Conservation (phyloP, 1,140 invertebrate genomes). For the Halesus radiatus region DNA sequence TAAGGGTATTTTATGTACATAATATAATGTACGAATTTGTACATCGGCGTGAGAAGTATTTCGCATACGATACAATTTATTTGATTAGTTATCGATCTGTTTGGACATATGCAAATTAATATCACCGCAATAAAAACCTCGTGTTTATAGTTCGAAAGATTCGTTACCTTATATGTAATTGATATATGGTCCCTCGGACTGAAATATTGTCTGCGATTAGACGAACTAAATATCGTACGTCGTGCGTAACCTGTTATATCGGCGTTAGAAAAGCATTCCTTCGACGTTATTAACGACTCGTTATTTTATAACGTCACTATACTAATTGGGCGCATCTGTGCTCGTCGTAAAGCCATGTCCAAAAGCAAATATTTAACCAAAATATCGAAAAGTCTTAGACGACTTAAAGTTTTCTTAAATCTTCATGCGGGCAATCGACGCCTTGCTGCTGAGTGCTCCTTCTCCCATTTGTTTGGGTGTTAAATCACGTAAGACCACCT, state of each 20-base stretch:
- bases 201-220: background rate
- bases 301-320: conserved; percentile 12
- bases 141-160: background rate
- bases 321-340: conserved; percentile 28
- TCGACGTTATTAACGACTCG: conserved; percentile 10
- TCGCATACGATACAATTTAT: too few relatives aligned
- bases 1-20: too few relatives aligned
- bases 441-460: background rate
- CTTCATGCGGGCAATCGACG: background rate
- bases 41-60: too few relatives aligned
- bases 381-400: background rate
- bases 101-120: too few relatives aligned
- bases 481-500: background rate
- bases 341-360: background rate
- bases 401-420: background rate
- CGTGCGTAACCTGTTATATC: background rate
- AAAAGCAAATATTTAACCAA: background rate
- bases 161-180: conserved; percentile 1
- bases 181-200: background rate
- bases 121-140: too few relatives aligned
- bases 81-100: too few relatives aligned
- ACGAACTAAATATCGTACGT: background rate
- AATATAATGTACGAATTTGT: too few relatives aligned
- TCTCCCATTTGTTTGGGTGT: background rate
- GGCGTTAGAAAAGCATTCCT: conserved; percentile 9